Conservation (phyloP, 1,140 invertebrate species). For the Musca vetustissima region DNA sequence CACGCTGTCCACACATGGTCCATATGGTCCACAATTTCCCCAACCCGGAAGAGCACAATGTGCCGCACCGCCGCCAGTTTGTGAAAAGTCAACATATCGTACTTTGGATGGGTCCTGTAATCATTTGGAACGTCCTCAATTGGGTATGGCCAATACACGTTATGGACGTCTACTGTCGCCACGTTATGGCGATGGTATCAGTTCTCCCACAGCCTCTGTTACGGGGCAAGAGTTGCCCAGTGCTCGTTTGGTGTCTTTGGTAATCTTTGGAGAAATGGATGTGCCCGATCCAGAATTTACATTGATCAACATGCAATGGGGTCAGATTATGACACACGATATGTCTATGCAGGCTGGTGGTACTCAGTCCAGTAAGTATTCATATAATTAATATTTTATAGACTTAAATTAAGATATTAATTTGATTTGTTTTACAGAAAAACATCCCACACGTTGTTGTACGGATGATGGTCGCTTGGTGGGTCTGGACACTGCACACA, state of each 20-base stretch:
- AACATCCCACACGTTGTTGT: slow-evolving; percentile 70
- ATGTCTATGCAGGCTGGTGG: slow-evolving; percentile 75
- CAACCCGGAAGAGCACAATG: slow-evolving; percentile 45
- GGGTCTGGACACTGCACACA: slow-evolving; percentile 53
- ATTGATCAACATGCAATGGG: slow-evolving; percentile 81
- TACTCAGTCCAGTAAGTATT: slow-evolving; percentile 71
- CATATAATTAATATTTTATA: too few relatives aligned
- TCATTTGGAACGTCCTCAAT: slow-evolving; percentile 70
- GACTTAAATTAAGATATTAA: too few relatives aligned
- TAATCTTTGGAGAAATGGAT: slow-evolving; percentile 68
- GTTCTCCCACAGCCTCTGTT: slow-evolving; percentile 62
- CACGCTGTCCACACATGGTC: neutral
- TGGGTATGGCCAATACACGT: slow-evolving; percentile 73
- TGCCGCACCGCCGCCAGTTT: slow-evolving; percentile 54
- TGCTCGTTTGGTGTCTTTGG: slow-evolving; percentile 69
- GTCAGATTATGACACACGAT: slow-evolving; percentile 86
- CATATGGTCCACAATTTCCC: slow-evolving; percentile 41
- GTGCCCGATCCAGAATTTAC: slow-evolving; percentile 71
- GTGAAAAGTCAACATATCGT: slow-evolving; percentile 65
- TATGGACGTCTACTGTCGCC: slow-evolving; percentile 77
- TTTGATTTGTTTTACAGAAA: slow-evolving; percentile 56
- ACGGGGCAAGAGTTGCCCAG: slow-evolving; percentile 69
- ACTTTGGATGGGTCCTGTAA: slow-evolving; percentile 85
- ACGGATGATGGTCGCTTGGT: slow-evolving; percentile 65
- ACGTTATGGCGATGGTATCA: slow-evolving; percentile 79